phyloP scores from a whole-genome alignment of 2,797 vertebrate species.

The Orestias chungarensis region DNA sequence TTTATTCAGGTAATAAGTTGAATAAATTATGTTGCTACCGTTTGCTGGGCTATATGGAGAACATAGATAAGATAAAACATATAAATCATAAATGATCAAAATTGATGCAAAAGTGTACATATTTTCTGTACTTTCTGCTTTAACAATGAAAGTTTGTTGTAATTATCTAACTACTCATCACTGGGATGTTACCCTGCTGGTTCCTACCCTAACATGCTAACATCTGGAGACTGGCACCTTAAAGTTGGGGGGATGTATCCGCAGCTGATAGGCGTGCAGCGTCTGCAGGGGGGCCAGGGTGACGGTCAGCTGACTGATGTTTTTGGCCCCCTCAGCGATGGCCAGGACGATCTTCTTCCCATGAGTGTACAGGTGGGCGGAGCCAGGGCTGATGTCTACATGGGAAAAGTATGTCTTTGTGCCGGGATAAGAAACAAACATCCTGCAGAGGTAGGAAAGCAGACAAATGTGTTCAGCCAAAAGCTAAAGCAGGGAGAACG shows the following conservation, averaged over 20 bases:
- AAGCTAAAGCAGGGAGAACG: too few species aligned
- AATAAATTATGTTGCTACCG: too few species aligned
- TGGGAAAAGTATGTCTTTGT: constrained; percentile 83
- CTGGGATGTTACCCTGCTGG: too few species aligned
- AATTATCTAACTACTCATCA: background rate
- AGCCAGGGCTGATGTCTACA: constrained; percentile 76
- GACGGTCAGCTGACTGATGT: constrained; percentile 76
- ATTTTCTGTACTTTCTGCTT: too few species aligned
- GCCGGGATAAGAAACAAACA: constrained; percentile 78
- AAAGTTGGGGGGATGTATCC: constrained; percentile 81
- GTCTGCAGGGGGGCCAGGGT: constrained; percentile 77
- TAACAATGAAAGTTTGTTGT: background rate
- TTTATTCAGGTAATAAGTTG: too few species aligned
- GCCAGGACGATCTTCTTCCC: constrained; percentile 81
- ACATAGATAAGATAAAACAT: too few species aligned
- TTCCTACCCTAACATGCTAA: too few species aligned
- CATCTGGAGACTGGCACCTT: constrained; percentile 66
- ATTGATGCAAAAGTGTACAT: too few species aligned
- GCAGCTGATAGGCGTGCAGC: constrained; percentile 79
- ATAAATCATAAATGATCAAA: too few species aligned
- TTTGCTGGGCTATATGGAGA: too few species aligned
- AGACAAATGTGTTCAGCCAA: background rate
- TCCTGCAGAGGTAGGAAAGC: constrained; percentile 56
- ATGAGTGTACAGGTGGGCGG: constrained; percentile 70
- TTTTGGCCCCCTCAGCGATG: constrained; percentile 74